These are phyloP conservation scores for Leuciscus waleckii DNA, from an alignment of 2,797 vertebrate genomes.

Conservation along the genomic window DNA sequence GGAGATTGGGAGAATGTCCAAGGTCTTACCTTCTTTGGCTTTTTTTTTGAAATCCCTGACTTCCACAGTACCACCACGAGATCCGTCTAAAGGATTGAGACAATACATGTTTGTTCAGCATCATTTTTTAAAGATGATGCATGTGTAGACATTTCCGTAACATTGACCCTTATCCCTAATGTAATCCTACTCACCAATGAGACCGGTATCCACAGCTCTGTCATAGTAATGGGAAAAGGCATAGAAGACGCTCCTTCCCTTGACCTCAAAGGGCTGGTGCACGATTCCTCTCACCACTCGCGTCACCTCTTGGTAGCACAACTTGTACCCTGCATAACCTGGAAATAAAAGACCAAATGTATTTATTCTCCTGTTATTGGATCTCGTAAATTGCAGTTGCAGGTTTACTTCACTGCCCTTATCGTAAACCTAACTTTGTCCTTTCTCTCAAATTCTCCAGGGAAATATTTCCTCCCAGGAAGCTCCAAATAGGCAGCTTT, in stretches of 20 bases:
- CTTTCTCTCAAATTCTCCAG: conserved; percentile 20
- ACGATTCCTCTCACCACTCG: conserved; percentile 90
- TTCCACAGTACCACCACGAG: conserved; percentile 87
- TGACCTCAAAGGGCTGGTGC: conserved; percentile 92
- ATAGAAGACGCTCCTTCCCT: conserved; percentile 89
- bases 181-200: conserved; percentile 86
- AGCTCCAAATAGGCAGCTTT: conserved; percentile 71
- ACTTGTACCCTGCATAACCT: conserved; percentile 92
- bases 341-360: conserved; percentile 29
- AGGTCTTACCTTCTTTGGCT: conserved; percentile 92
- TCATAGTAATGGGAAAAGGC: conserved; percentile 98
- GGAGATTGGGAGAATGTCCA: conserved; percentile 52
- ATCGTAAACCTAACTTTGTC: neutral
- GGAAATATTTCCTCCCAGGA: conserved; percentile 66
- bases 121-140: neutral
- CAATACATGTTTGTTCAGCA: conserved; percentile 32
- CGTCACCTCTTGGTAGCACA: conserved; percentile 92
- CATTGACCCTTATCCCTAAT: conserved; percentile 1
- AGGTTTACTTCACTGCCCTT: neutral
- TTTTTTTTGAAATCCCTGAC: conserved; percentile 94
- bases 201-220: conserved; percentile 88
- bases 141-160: neutral
- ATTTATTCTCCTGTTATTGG: neutral
- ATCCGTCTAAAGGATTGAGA: conserved; percentile 82
- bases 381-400: neutral